Base-by-base conservation (phyloP, 2,113 vertebrate genomes). In the Plectropomus leopardus region DNA sequence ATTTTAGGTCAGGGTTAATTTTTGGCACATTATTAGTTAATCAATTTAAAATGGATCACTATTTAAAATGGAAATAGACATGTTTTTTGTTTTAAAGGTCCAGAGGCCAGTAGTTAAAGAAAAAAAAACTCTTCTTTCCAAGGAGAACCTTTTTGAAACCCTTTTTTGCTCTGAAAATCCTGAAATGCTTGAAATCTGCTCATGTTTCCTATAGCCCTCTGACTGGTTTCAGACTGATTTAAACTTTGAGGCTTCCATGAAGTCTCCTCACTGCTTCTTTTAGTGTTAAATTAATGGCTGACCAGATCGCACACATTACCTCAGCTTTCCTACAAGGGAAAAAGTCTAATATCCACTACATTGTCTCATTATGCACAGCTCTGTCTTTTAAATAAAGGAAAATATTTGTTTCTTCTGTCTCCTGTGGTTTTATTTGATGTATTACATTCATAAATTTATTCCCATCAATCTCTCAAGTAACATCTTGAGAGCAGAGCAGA, bases 401-500 rank as follows among this genome's bases (percentile, higher is more conserved):
- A 97, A 96, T 97, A 96, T 95, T 97, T 97, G 96, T 97, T 98
- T 98, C 96, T 96, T 94, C 93, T 86, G 95, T 94, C 89, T 96
- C 92, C 92, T 95, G 94, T 96, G 94, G 86, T 95, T 97, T 95
- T 95, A 93, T 96, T 95, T 72, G 8, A 73, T 67, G 44, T 34
- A 48, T 67, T 17, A 34, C 23, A n/a, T 50, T 72, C 44, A 28
- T 17, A 78, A 67, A 48, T 78, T 69, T 1, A 36, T 0, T 23
- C 58, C 61, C 1, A 21, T 51, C 1, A 65, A 47, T 58, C 10
- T 65, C 76, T 82, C 30, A 76, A 78, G n/a, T 50, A 7, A 51
- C 75, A 7, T 34, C 21, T 61, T 58, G 67, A 72, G 34, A 77
- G 66, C 7, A 6, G 66, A 76, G 24, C 50, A 58, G 64, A 65